Conservation (phyloP, 2,797 vertebrate genomes). For the Parambassis ranga region DNA sequence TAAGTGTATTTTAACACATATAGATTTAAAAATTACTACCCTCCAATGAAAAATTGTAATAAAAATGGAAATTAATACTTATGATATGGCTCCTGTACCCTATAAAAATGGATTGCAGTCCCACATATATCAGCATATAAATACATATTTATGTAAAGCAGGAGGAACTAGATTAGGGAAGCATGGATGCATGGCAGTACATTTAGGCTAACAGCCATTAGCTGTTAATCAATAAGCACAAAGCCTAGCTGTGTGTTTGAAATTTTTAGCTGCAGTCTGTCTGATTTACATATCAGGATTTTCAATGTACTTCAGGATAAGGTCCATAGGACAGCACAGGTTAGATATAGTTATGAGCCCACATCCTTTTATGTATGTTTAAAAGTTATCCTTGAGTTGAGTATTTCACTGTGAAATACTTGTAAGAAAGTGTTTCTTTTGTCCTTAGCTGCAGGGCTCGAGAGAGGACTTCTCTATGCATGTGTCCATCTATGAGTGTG, state of each 20-base stretch:
- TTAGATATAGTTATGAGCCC: neutral
- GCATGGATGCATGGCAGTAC: neutral
- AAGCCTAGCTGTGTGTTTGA: neutral
- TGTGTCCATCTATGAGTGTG: conserved; percentile 98
- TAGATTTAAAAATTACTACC: neutral
- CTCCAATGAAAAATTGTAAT: neutral
- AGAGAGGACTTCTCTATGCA: conserved; percentile 96
- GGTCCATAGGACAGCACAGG: neutral
- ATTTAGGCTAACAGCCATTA: neutral
- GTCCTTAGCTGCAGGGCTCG: conserved; percentile 46
- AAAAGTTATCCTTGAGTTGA: too few species aligned
- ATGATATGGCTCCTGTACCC: neutral
- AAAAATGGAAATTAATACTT: conserved; percentile 26
- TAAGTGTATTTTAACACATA: neutral
- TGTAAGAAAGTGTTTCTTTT: neutral
- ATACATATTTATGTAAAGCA: conserved; percentile 2
- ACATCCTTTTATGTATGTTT: too few species aligned
- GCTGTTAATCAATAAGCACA: neutral
- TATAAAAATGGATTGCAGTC: neutral
- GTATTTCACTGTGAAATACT: too few species aligned
- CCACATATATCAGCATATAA: neutral
- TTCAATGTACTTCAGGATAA: neutral
- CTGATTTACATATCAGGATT: neutral
- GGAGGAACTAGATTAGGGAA: neutral
- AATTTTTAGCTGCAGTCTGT: neutral